These are phyloP conservation scores for Orycteropus afer DNA, from an alignment of 2,113 vertebrate genomes.

Conservation along the genomic window DNA sequence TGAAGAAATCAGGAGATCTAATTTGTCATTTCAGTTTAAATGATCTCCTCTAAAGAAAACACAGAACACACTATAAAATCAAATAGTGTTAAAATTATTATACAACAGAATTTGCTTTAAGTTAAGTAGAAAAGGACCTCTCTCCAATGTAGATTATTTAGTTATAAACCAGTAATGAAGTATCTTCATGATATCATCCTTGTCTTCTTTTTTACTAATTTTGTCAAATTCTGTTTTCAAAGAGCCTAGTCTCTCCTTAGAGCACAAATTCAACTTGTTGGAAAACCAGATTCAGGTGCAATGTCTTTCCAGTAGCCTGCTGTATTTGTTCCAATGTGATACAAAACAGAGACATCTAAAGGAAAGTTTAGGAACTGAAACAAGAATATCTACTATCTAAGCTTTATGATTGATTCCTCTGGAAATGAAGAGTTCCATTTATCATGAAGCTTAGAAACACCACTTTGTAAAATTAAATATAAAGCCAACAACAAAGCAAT, in stretches of 20 bases:
- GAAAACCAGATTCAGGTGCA: accelerated
- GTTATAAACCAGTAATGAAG: conserved; percentile 38
- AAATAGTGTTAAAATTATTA: conserved; percentile 67
- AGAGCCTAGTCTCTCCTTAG: conserved; percentile 12
- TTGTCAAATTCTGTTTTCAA: conserved; percentile 57
- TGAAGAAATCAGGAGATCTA: conserved; percentile 71
- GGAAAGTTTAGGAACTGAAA: conserved; percentile 41
- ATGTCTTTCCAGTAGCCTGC: not conserved
- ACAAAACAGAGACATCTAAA: conserved; percentile 62
- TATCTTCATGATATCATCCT: conserved; percentile 5
- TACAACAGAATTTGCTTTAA: conserved; percentile 40
- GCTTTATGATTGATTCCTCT: not conserved
- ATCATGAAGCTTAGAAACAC: not conserved
- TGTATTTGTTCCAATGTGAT: not conserved
- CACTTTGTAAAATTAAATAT: not conserved
- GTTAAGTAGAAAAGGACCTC: not conserved
- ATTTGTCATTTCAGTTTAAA: conserved; percentile 69
- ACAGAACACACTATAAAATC: conserved; percentile 74
- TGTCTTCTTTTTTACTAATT: conserved; percentile 75
- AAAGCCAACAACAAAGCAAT: not conserved
- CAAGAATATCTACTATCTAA: no score
- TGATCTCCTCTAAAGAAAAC: conserved; percentile 67
- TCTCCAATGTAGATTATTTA: not conserved
- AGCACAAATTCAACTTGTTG: conserved; percentile 41
- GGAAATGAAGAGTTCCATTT: not conserved